Base-by-base conservation (phyloP, 2,888 invertebrate species). In the Agrotis ipsilon region DNA sequence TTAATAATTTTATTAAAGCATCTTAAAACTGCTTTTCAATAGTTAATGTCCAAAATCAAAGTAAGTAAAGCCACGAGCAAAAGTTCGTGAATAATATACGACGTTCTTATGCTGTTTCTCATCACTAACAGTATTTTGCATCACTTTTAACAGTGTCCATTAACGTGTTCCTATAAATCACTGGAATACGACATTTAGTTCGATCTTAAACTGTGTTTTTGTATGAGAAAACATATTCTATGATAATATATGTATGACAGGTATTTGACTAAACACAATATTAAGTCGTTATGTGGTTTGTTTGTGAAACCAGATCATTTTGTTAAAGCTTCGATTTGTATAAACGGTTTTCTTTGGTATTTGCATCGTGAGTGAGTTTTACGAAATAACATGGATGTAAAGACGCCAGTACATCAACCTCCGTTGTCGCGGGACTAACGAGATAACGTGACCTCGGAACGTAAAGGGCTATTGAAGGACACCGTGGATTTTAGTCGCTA, bases 261-360 rank as follows among this genome's bases (percentile, higher is more conserved):
- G 11, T 63, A 70, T 70, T 81, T 54, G 32, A 45, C 16, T 64
- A 39, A 60, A 81, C 66, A 49, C 55, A 67, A 57, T 70, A 81
- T 70, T 76, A 70, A 61, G 27, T 43, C 49, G 57, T 63, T 58
- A 60, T 66, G 78, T 19, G 78, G 81, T 76, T 76, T 76, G 55
- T 60, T 63, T 57, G 59, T 66, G 49, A 80, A 66, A 66, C 77
- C 55, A 63, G 69, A 69, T n/a, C 49, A 55, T 69, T 75, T 69
- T 52, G 46, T 63, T 62, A 19, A 51, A 61, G 19, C 43, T 58
- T 55, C 18, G 65, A 57, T 57, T 70, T 48, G 14, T 45, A 16
- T 1, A 39, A 48, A n/a, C n/a, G 52, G 58, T 59, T 62, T 73
- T 14, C 43, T 18, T 48, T 32, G 19, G 39, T 59, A 51, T 46